phyloP scores from a whole-genome alignment of 2,113 vertebrate genomes.

The Caranx melampygus region DNA sequence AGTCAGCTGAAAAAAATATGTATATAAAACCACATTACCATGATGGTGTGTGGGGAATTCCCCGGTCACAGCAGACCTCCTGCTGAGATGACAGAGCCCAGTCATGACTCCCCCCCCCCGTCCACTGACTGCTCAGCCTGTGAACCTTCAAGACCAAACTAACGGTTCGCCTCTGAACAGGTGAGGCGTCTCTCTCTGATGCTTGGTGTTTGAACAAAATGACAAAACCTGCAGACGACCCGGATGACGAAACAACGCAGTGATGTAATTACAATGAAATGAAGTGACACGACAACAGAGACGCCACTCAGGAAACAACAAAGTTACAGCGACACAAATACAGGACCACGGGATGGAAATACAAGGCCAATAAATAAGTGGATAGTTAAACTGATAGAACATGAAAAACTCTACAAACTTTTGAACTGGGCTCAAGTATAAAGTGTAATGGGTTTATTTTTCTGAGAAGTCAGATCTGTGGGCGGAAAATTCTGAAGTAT shows the following conservation, averaged over 20 bases:
- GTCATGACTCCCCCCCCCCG: conserved; percentile 4
- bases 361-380: conserved; percentile 6
- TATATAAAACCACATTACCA: not conserved
- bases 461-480: conserved; percentile 1
- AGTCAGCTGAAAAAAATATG: not conserved
- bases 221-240: conserved; percentile 44
- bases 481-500: conserved; percentile 6
- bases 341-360: not conserved
- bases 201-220: conserved; percentile 38
- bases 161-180: conserved; percentile 1
- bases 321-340: conserved; percentile 8
- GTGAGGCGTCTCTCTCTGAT: conserved; percentile 5
- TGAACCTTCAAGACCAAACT: conserved; percentile 33
- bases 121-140: conserved; percentile 10
- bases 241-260: conserved; percentile 53
- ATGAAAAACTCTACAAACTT: not conserved
- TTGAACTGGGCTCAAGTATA: not conserved
- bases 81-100: conserved; percentile 23
- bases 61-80: not conserved
- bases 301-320: not conserved
- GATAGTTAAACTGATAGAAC: not conserved
- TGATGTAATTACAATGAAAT: conserved; percentile 73
- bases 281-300: conserved; percentile 34
- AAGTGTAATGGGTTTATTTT: not conserved
- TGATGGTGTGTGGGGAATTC: not conserved